These are phyloP conservation scores for Mythimna impura DNA, from an alignment of 2,888 invertebrate species.

Conservation along the genomic window DNA sequence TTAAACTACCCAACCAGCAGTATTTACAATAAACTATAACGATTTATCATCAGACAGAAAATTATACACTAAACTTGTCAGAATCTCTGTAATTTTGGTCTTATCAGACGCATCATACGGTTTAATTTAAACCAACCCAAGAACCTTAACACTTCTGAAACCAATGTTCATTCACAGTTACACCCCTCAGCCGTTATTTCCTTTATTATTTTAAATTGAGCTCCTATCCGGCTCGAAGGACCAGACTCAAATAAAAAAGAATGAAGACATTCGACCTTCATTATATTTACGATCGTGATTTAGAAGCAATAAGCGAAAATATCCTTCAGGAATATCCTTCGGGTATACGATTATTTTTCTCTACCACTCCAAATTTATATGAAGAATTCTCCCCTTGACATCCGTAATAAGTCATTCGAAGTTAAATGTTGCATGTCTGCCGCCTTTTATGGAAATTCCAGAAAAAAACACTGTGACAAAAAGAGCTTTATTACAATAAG, in stretches of 20 bases:
- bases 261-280: slow-evolving; percentile 75
- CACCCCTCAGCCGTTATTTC: background rate
- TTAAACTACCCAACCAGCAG: background rate
- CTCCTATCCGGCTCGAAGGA: slow-evolving; percentile 58
- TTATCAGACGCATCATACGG: background rate
- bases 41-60: background rate
- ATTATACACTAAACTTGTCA: no score
- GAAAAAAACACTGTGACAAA: slow-evolving; percentile 11
- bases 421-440: slow-evolving; percentile 31
- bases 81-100: background rate
- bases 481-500: background rate
- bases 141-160: background rate
- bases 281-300: slow-evolving; percentile 76
- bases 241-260: slow-evolving; percentile 65
- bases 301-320: slow-evolving; percentile 62
- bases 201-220: slow-evolving; percentile 52
- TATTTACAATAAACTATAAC: background rate
- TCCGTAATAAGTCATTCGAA: slow-evolving; percentile 47
- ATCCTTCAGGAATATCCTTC: slow-evolving; percentile 39
- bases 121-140: background rate
- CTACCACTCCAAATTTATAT: slow-evolving; percentile 24
- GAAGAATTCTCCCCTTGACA: slow-evolving; percentile 18
- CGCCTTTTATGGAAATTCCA: slow-evolving; percentile 15
- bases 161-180: background rate
- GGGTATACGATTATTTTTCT: slow-evolving; percentile 43